Base-by-base conservation (phyloP, 1,140 invertebrate genomes). In the Hypsibius dujardini region DNA sequence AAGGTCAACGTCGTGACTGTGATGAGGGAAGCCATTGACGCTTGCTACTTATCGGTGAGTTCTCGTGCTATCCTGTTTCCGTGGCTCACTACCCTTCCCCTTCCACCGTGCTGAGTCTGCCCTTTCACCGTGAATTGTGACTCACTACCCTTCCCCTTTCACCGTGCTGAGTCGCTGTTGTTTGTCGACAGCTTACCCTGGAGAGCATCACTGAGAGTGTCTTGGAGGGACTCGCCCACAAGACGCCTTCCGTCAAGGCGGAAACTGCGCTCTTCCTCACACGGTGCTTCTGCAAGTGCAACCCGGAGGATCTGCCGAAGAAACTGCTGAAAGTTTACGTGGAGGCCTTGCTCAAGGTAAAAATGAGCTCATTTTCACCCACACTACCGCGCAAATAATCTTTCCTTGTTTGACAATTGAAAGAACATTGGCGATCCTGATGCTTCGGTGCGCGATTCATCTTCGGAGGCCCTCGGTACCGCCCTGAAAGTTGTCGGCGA, bases 401-500 rank as follows among this genome's bases (percentile, higher is more conserved):
- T 42, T 15, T 67, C 42, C 7, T 67, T 12, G 42, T 45, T 67
- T 67, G 12, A 7, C 3, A 67, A 15, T 67, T 67, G 12, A 3
- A 14, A 70, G 46, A 74, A 77, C 47, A 71, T 72, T 28, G 62
- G 72, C 56, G 73, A 75, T 45, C 73, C 76, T 40, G 75, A 79
- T n/a, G 75, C 75, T 7, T 79, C 80, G 70, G 81, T 82, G 2
- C 72, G 81, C 59, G 81, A 82, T 69, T 78, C 79, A 1, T 78
- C 78, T 1, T 81, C 77, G 2, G 88, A 93, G 79, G 92, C 93
- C 1, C 78, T 98, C 3, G 95, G 93, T n/a, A 93, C 90, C 0
- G 86, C 90, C 1, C 88, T 93, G 82, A 97, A 95, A 80, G 83
- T 95, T 1, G 87, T 95, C 12, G 89, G 92, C 40, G 95, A 98